Conservation (phyloP, 2,113 vertebrate genomes). For the Pyrgilauda ruficollis region DNA sequence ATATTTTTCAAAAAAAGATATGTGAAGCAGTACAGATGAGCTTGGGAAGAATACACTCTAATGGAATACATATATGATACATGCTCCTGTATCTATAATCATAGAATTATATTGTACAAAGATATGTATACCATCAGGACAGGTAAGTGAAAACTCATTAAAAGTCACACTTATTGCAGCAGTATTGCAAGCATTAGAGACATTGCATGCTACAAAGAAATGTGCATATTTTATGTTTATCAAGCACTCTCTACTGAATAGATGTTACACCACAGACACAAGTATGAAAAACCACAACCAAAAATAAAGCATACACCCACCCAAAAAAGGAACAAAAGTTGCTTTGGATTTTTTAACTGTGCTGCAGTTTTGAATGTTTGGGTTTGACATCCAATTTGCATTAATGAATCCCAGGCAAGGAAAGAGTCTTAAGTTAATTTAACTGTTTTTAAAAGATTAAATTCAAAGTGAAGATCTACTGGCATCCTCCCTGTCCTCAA, state of each 20-base stretch:
- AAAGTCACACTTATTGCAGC: background rate
- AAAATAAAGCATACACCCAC: background rate
- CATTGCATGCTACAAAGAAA: background rate
- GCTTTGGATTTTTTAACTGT: background rate
- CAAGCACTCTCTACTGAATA: background rate
- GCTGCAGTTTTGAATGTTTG: background rate
- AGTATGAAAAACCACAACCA: background rate
- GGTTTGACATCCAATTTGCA: background rate
- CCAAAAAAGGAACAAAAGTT: background rate
- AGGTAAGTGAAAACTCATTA: background rate
- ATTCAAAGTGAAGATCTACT: background rate
- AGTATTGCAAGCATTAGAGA: background rate
- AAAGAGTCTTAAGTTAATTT: background rate
- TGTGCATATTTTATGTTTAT: background rate
- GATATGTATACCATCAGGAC: background rate
- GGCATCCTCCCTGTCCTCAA: background rate
- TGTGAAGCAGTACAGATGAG: background rate
- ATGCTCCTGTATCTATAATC: background rate
- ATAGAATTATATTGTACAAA: background rate
- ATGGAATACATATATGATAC: background rate
- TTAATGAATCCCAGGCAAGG: background rate
- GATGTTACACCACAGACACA: background rate
- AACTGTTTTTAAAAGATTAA: background rate
- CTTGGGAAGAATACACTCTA: background rate
- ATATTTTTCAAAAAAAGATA: background rate